Evolutionary conservation across 1,140 invertebrate species (phyloP).

Genomic region (Drosophila gunungcola): DNA sequence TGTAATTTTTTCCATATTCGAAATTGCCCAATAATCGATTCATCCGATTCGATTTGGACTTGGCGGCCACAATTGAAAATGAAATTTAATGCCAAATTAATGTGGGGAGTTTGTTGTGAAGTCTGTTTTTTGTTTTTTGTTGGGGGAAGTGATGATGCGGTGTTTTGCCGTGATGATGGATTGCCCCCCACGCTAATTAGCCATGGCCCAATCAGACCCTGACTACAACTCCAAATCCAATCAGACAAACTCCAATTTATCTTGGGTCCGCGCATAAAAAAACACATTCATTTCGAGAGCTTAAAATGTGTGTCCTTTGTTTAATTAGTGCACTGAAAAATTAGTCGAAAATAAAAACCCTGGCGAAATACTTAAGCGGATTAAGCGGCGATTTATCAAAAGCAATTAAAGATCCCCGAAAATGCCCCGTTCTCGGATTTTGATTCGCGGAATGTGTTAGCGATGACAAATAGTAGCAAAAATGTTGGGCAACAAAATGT

Average conservation of each 20-base stretch:
- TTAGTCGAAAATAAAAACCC: slow-evolving; percentile 51
- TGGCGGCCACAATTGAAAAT: slow-evolving; percentile 70
- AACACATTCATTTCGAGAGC: slow-evolving; percentile 21
- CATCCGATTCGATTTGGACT: slow-evolving; percentile 66
- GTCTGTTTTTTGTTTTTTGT: neutral
- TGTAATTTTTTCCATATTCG: slow-evolving; percentile 65
- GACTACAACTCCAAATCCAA: slow-evolving; percentile 4
- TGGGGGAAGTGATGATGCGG: slow-evolving; percentile 57
- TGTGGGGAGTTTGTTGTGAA: slow-evolving; percentile 43
- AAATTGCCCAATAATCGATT: slow-evolving; percentile 71
- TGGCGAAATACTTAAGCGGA: slow-evolving; percentile 70
- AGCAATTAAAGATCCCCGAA: slow-evolving; percentile 73
- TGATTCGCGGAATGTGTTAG: slow-evolving; percentile 71
- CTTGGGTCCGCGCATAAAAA: slow-evolving; percentile 44
- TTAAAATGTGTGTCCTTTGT: slow-evolving; percentile 77
- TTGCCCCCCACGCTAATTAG: slow-evolving; percentile 66
- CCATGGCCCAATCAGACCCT: slow-evolving; percentile 14
- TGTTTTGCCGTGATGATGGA: slow-evolving; percentile 58
- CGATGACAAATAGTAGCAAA: slow-evolving; percentile 82
- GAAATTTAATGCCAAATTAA: slow-evolving; percentile 75
- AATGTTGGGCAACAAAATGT: slow-evolving; percentile 80
- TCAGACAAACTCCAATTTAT: slow-evolving; percentile 73
- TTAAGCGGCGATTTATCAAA: slow-evolving; percentile 82
- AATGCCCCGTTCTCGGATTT: slow-evolving; percentile 43
- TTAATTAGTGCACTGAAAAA: slow-evolving; percentile 80